Evolutionary conservation across 2,113 vertebrate species (phyloP).

Genomic region (Spea bombifrons): DNA sequence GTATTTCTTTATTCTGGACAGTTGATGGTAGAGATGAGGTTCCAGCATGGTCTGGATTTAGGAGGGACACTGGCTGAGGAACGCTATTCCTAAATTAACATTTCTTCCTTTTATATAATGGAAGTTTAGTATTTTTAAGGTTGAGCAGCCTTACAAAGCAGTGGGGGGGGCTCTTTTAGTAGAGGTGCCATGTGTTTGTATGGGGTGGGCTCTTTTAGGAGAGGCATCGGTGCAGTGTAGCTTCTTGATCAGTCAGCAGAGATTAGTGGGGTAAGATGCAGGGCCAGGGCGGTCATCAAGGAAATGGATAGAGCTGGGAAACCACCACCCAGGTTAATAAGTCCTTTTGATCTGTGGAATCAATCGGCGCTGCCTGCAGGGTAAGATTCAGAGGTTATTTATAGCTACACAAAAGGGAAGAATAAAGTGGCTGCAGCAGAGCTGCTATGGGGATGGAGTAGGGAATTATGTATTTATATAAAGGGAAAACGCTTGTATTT

Average conservation of each 20-base stretch:
- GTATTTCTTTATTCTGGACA: too few relatives aligned
- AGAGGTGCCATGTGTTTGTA: too few relatives aligned
- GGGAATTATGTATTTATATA: neutral
- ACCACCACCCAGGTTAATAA: constrained; percentile 24
- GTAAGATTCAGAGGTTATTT: constrained; percentile 7
- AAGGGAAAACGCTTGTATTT: constrained; percentile 4
- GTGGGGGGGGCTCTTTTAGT: too few relatives aligned
- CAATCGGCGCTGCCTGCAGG: constrained; percentile 22
- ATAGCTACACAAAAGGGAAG: constrained; percentile 20
- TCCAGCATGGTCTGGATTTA: too few relatives aligned
- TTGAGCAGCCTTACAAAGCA: too few relatives aligned
- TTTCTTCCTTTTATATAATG: too few relatives aligned
- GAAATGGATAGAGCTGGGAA: constrained; percentile 22
- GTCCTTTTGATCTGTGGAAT: constrained; percentile 30
- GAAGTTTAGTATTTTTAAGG: too few relatives aligned
- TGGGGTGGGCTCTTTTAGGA: too few relatives aligned
- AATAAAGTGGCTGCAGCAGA: neutral
- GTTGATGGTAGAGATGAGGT: too few relatives aligned
- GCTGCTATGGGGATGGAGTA: neutral
- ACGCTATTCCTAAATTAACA: too few relatives aligned
- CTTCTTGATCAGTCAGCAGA: neutral
- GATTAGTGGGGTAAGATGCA: neutral
- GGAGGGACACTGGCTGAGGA: too few relatives aligned
- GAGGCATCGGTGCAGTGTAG: too few relatives aligned
- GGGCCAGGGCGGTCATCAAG: constrained; percentile 12